Evolutionary conservation across 2,888 invertebrate genomes (phyloP), one percentile per base, ranked within the genome.

Genomic region (Dromius quadrimaculatus): DNA sequence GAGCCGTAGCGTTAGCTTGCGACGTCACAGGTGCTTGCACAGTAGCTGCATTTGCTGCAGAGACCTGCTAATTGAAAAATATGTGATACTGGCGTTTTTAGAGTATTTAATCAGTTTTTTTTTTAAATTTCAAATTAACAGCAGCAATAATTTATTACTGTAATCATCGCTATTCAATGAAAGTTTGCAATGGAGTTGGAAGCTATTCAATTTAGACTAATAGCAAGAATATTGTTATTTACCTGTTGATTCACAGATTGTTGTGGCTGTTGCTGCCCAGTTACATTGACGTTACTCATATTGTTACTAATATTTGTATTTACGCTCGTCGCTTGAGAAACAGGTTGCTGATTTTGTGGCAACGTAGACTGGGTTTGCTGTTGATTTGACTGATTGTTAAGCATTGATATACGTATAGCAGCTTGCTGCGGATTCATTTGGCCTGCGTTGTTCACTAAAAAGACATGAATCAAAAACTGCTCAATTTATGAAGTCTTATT

Each of bases 351-450:
- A 15, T 45, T 61, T 36, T 36, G 64, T 8, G 64, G 2, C 15
- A 61, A 20, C 19, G 59, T 47, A 43, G 65, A 34, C 19, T 41
- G 50, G n/a, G 65, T 11, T 61, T 66, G 63, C 36, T 69, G 69
- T 32, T 41, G 20, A 13, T 59, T 45, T 11, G 71, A 9, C 38
- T 62, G 62, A 15, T 75, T 72, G 75, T 78, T 77, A 72, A 83
- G 45, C 77, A 79, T 76, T 19, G 83, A 78, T 74, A 83, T 81
- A 23, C 80, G 79, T 75, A 81, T 79, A 15, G 79, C 75, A 4
- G 76, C 74, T 66, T 82, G 82, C 59, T 79, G 81, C 59, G 76
- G 77, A 19, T 77, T 77, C 23, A 76, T 78, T 34, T 80, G 81
- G 43, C 78, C 79, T 38, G 62, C n/a, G 19, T 71, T 73, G 22